These are phyloP conservation scores for Camelus bactrianus DNA, from an alignment of 2,113 vertebrate species.

Conservation along the genomic window DNA sequence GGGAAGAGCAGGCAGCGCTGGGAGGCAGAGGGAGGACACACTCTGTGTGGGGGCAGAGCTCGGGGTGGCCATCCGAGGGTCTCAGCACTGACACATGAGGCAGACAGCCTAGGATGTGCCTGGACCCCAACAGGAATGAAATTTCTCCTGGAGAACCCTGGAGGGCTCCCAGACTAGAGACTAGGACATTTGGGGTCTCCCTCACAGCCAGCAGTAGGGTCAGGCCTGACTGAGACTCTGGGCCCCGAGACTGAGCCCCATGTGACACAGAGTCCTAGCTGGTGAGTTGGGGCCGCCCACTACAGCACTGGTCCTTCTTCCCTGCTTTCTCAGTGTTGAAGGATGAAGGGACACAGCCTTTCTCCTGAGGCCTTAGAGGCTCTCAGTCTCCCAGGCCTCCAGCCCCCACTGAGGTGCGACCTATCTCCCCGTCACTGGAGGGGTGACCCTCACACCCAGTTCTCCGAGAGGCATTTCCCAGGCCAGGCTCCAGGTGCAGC, in stretches of 20 bases:
- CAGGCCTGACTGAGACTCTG: background rate
- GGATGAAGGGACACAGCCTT: background rate
- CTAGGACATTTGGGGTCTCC: background rate
- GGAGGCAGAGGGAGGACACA: background rate
- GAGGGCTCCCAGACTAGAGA: background rate
- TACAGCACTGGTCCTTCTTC: background rate
- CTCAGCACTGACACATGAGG: too few relatives aligned
- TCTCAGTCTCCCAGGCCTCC: background rate
- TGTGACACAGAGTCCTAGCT: background rate
- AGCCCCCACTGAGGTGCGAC: background rate
- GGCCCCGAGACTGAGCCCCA: background rate
- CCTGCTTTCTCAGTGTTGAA: background rate
- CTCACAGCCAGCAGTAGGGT: background rate
- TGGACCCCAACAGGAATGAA: background rate
- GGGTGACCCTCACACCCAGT: background rate
- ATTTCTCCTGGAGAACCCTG: background rate
- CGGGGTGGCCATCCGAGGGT: background rate
- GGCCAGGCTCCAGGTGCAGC: too few relatives aligned
- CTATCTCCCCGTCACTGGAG: background rate
- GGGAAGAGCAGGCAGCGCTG: background rate
- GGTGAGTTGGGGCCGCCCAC: background rate
- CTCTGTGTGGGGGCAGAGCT: background rate
- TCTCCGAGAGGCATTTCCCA: background rate
- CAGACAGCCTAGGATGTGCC: background rate
- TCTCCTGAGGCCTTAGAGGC: background rate